phyloP scores from a whole-genome alignment of 1,140 invertebrate species.

The Drosophila mojavensis region DNA sequence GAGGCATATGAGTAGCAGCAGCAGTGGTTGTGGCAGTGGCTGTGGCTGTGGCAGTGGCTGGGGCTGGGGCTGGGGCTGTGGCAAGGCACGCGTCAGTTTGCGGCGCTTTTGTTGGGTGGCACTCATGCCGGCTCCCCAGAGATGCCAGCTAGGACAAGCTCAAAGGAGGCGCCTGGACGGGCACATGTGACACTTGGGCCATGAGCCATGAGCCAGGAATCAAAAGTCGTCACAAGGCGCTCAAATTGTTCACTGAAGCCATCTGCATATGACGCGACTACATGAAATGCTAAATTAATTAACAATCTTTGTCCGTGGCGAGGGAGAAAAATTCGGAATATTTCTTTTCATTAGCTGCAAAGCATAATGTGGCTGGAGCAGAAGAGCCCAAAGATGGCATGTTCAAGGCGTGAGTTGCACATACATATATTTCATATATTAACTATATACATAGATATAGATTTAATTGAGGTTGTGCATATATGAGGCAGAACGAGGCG shows the following conservation, averaged over 20 bases:
- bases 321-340: too few relatives aligned
- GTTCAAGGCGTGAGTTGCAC: too few relatives aligned
- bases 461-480: too few relatives aligned
- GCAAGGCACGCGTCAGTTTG: background rate
- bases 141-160: too few relatives aligned
- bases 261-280: conserved; percentile 14
- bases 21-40: background rate
- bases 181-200: too few relatives aligned
- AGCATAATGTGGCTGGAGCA: too few relatives aligned
- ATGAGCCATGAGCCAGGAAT: background rate
- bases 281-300: conserved; percentile 17
- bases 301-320: background rate
- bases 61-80: background rate
- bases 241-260: background rate
- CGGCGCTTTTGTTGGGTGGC: background rate
- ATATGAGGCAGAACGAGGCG: too few relatives aligned
- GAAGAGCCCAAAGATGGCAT: too few relatives aligned
- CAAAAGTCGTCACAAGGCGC: background rate
- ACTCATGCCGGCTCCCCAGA: background rate
- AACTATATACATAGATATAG: too few relatives aligned
- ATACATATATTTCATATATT: too few relatives aligned
- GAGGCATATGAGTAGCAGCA: background rate
- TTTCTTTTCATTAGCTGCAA: too few relatives aligned
- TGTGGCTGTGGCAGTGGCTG: background rate
- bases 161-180: too few relatives aligned